Percentiles rank a stretch among this genome's conserved stretches.
phyloP scores from a whole-genome alignment of 2,113 vertebrate species.

The Phoxinus phoxinus region DNA sequence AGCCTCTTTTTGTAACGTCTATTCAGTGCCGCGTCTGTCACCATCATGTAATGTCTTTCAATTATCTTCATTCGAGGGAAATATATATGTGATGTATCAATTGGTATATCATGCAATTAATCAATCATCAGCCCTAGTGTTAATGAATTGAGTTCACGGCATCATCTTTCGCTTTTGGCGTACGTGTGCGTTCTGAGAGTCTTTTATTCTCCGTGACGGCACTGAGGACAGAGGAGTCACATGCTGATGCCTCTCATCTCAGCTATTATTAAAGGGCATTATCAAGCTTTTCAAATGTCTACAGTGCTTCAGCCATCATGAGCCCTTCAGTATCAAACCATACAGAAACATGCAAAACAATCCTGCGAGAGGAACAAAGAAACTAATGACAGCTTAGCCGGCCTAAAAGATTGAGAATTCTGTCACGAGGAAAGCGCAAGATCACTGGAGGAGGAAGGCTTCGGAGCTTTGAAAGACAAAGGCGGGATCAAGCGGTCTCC shows the following conservation, averaged over 20 bases:
- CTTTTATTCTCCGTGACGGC: not conserved
- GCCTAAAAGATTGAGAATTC: constrained; percentile 68
- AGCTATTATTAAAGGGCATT: constrained; percentile 48
- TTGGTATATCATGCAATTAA: constrained; percentile 13
- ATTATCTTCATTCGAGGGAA: not conserved
- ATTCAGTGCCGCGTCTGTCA: not conserved
- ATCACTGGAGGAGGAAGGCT: constrained; percentile 68
- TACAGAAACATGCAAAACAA: constrained; percentile 55
- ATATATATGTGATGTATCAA: not conserved
- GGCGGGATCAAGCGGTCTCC: constrained; percentile 68
- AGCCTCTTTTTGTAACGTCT: not conserved
- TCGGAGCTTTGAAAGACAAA: constrained; percentile 68
- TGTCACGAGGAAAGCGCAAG: constrained; percentile 65
- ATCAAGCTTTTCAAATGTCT: constrained; percentile 55
- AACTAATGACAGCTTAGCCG: constrained; percentile 68
- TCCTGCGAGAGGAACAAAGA: constrained; percentile 61
- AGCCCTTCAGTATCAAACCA: constrained; percentile 49
- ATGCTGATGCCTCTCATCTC: constrained; percentile 48
- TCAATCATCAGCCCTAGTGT: not conserved
- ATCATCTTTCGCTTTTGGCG: not conserved
- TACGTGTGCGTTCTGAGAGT: not conserved
- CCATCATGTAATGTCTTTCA: not conserved
- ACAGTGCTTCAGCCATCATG: constrained; percentile 43
- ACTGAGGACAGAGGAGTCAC: constrained; percentile 8
- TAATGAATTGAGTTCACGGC: not conserved